phyloP scores from a whole-genome alignment of 2,113 vertebrate genomes.

The Romanogobio albipinnatus region DNA sequence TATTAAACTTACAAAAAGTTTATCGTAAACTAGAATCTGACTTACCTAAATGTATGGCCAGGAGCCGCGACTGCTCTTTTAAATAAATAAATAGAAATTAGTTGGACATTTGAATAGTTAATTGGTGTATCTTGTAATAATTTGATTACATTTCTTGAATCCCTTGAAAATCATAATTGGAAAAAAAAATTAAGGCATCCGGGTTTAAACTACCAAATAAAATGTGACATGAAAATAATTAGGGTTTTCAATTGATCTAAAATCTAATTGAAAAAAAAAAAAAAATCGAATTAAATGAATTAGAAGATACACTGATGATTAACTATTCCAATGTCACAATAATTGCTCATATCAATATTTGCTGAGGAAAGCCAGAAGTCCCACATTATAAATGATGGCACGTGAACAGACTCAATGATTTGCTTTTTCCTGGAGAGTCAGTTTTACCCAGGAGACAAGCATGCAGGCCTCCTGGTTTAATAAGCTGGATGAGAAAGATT shows the following conservation, averaged over 20 bases:
- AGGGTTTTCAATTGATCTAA: not conserved
- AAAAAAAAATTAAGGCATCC: too few species aligned
- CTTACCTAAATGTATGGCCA: too few species aligned
- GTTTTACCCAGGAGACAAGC: constrained; percentile 31
- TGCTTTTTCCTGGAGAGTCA: constrained; percentile 21
- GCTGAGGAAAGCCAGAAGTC: not conserved
- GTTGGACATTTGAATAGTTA: not conserved
- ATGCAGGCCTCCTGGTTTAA: constrained; percentile 40
- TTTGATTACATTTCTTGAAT: not conserved
- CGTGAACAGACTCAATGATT: not conserved
- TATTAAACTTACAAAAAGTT: too few species aligned
- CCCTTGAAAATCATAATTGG: not conserved
- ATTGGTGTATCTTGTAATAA: not conserved
- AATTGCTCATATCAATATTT: not conserved
- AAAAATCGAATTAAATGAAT: not conserved
- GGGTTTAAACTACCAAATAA: not conserved
- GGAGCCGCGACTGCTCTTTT: too few species aligned
- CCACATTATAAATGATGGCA: not conserved
- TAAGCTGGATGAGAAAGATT: constrained; percentile 45
- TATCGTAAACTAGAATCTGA: too few species aligned
- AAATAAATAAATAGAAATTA: not conserved
- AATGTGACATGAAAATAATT: not conserved
- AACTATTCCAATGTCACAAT: not conserved
- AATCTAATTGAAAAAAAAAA: not conserved
- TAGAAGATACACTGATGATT: not conserved